Conservation (phyloP, 2,888 invertebrate species). For the Himalopsyche japonica region DNA sequence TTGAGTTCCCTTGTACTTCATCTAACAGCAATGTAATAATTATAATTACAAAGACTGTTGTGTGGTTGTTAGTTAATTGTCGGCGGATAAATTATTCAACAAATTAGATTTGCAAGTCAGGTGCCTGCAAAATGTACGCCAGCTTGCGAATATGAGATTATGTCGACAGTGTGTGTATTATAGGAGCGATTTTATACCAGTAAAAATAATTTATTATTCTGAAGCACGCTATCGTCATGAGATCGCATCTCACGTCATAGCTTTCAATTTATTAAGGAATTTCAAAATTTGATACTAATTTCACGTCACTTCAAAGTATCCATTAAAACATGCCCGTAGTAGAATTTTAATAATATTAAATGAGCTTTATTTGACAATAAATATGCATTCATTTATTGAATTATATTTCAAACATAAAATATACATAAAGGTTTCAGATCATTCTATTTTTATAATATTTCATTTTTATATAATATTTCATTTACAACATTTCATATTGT, state of each 20-base stretch:
- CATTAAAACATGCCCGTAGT: too few relatives aligned
- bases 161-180: background rate
- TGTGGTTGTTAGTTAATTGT: constrained; percentile 18
- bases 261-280: background rate
- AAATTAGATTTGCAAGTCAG: constrained; percentile 30
- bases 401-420: too few relatives aligned
- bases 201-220: background rate
- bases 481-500: too few relatives aligned
- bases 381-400: too few relatives aligned
- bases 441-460: too few relatives aligned
- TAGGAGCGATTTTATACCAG: background rate
- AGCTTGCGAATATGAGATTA: constrained; percentile 17
- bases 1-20: background rate
- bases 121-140: constrained; percentile 10
- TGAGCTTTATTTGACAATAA: too few relatives aligned
- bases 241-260: background rate
- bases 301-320: too few relatives aligned
- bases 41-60: background rate
- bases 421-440: too few relatives aligned
- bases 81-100: constrained; percentile 30
- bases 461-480: too few relatives aligned
- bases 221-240: background rate
- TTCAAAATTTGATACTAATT: too few relatives aligned
- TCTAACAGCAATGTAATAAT: background rate
- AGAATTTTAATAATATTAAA: too few relatives aligned